Evolutionary conservation across 1,140 invertebrate genomes (phyloP).

Genomic region (Drosophila willistoni): DNA sequence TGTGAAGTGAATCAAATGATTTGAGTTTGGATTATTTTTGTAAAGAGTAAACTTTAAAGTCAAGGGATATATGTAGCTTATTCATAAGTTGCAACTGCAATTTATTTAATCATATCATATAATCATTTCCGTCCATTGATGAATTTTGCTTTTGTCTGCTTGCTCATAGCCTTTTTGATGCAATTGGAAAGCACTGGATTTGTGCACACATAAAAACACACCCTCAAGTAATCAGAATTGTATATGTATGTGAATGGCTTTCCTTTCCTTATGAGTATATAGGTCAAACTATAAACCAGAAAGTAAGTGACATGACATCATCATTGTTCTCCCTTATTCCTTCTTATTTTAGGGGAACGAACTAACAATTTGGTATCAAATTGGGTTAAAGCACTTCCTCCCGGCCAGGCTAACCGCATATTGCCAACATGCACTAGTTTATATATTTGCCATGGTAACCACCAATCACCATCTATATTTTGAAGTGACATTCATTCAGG

Average conservation of each 20-base stretch:
- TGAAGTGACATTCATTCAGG: slow-evolving; percentile 9
- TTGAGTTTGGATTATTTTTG: neutral
- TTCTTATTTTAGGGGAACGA: neutral
- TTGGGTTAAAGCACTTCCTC: slow-evolving; percentile 33
- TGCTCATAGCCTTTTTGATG: neutral
- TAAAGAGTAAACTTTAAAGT: neutral
- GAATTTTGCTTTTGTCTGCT: slow-evolving; percentile 5
- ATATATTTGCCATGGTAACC: slow-evolving; percentile 54
- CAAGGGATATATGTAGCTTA: neutral
- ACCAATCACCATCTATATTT: neutral
- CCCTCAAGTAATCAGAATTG: slow-evolving; percentile 30
- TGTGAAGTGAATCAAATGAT: neutral
- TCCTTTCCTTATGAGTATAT: slow-evolving; percentile 37
- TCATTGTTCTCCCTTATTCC: slow-evolving; percentile 18
- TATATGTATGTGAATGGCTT: neutral
- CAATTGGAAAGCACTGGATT: slow-evolving; percentile 7
- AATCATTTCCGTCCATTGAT: slow-evolving; percentile 16
- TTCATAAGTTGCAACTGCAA: slow-evolving; percentile 35
- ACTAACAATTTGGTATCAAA: slow-evolving; percentile 31
- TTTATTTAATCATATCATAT: slow-evolving; percentile 48
- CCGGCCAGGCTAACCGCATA: slow-evolving; percentile 31
- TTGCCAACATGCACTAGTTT: neutral
- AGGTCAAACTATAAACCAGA: slow-evolving; percentile 63
- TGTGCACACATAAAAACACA: slow-evolving; percentile 5
- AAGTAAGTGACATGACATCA: slow-evolving; percentile 64